Conservation (phyloP, 2,113 vertebrate species). For the Anarhynchus alexandrinus region DNA sequence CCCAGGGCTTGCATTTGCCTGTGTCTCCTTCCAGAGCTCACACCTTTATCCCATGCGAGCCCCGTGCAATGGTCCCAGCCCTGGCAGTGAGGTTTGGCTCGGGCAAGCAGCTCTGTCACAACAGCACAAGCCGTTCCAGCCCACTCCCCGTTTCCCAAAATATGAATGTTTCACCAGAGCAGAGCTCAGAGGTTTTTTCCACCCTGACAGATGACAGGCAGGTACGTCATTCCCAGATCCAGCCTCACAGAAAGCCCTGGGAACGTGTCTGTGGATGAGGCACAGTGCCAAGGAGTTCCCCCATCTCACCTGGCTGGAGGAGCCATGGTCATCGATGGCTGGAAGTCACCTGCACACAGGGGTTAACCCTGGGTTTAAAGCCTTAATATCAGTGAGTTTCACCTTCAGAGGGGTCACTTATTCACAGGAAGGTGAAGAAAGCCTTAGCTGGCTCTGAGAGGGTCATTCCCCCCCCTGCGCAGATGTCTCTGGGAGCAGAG, state of each 20-base stretch:
- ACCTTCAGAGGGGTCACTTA: neutral
- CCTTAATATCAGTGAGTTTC: neutral
- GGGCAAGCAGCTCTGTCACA: neutral
- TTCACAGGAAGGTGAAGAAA: neutral
- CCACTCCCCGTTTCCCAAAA: neutral
- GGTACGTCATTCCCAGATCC: neutral
- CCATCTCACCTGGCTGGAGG: neutral
- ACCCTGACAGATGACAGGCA: neutral
- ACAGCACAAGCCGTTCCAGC: neutral
- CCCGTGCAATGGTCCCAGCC: neutral
- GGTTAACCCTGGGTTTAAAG: neutral
- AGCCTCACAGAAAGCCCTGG: neutral
- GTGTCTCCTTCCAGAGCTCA: neutral
- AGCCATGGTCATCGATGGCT: neutral
- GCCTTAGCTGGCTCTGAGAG: neutral
- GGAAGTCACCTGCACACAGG: neutral
- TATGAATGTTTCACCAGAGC: neutral
- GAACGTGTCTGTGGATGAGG: neutral
- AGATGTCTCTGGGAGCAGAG: neutral
- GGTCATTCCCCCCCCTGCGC: neutral
- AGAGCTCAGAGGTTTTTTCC: conserved; percentile 2
- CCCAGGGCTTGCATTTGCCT: neutral
- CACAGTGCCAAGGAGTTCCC: neutral
- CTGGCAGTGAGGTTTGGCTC: neutral
- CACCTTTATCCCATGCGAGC: neutral